Evolutionary conservation across 2,797 vertebrate species (phyloP), one percentile per base, ranked within the genome.

Genomic region (Odontamblyopus lacepedii): DNA sequence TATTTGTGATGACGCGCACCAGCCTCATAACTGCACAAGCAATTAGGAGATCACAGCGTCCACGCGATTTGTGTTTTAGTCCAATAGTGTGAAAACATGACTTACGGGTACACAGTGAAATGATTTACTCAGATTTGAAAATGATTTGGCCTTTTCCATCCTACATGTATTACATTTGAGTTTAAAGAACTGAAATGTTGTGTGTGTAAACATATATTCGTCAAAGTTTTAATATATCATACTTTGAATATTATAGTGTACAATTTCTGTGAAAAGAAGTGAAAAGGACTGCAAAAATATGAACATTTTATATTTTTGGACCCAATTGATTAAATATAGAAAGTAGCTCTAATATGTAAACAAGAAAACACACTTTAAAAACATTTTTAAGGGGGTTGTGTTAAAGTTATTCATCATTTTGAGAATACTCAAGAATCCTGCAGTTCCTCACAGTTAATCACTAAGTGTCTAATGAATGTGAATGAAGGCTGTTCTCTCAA

Each of bases 1-100:
- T 83, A 27, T 60, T 60, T 60, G 74, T 50, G 80, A 85, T 77
- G 80, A 73, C 73, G 78, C 77, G 51, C 79, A 74, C 63, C 69
- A 61, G 53, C 13, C 81, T 69, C 73, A 70, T 73, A 83, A 83
- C 76, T 78, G 71, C 67, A 29, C 18, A 29, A 74, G 69, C 71
- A 66, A 62, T 78, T 80, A 67, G 67, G 80, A 63, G 61, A 63
- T 60, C 71, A 76, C 82, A 84, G 41, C 75, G 18, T 57, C 32
- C 53, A 11, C 26, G 4, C 15, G 44, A 50, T 50, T 19, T 15
- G 15, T 8, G 64, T 51, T 29, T 65, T 16, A 65, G 41, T 29
- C 13, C 26, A 29, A 18, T 8, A 18, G 32, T 56, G 32, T 57
- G 5, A 55, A 55, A 69, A 38, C 61, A 38, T 63, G 61, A 41